Percentiles rank a stretch among this genome's conserved stretches.
These are phyloP conservation scores for Norana najaformis DNA, from an alignment of 2,888 invertebrate genomes.

Conservation along the genomic window DNA sequence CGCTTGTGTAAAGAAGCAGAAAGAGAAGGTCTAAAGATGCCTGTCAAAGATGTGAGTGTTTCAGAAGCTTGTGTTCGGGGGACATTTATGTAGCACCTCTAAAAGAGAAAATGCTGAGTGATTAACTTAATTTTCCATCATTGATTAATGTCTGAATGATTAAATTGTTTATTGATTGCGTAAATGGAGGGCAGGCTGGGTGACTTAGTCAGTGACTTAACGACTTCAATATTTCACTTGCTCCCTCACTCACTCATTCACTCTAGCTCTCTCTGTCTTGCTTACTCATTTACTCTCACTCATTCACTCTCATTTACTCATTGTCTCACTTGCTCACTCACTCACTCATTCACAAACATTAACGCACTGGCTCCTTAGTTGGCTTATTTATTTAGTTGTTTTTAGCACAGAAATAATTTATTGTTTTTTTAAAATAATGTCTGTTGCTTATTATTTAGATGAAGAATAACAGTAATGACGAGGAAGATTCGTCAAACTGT, in stretches of 20 bases:
- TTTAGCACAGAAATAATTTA: not conserved
- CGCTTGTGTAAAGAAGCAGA: slow-evolving; percentile 60
- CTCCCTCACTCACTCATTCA: not conserved
- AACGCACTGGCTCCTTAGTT: not conserved
- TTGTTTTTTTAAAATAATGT: not conserved
- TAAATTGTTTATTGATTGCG: not conserved
- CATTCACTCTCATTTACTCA: too few species aligned
- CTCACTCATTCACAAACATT: not conserved
- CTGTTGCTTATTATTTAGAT: not conserved
- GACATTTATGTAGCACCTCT: not conserved
- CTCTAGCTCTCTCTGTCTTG: too few species aligned
- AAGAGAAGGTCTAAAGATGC: slow-evolving; percentile 58
- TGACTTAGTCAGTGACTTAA: not conserved
- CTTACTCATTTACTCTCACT: too few species aligned
- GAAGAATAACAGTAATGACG: not conserved
- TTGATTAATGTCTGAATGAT: not conserved
- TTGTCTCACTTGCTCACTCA: not conserved
- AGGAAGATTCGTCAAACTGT: slow-evolving; percentile 23
- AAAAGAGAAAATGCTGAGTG: too few species aligned
- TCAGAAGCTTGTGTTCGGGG: not conserved
- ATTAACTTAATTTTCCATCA: not conserved
- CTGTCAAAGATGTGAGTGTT: slow-evolving; percentile 55
- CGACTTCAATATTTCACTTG: too few species aligned
- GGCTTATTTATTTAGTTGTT: not conserved
- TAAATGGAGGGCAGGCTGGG: not conserved